Conservation (phyloP, 2,888 invertebrate genomes). For the Marasmarcha lunaedactyla region DNA sequence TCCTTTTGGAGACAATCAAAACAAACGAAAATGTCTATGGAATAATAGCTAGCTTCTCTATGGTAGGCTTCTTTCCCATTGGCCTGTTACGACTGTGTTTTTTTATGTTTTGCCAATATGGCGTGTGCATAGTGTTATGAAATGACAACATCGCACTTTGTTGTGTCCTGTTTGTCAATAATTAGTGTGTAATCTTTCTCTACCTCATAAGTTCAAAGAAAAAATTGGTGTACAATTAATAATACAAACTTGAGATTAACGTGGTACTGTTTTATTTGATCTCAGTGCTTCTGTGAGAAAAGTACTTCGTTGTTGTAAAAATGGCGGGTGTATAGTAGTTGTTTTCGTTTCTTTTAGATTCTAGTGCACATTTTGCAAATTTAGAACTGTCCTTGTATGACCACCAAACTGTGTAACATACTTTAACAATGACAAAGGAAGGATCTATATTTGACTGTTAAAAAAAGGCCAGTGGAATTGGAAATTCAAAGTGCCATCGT, state of each 20-base stretch:
- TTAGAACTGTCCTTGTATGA: too few relatives aligned
- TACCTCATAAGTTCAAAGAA: slow-evolving; percentile 55
- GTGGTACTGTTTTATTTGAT: slow-evolving; percentile 11
- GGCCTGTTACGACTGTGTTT: slow-evolving; percentile 18
- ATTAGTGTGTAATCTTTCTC: slow-evolving; percentile 34
- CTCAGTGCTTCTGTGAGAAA: slow-evolving; percentile 42
- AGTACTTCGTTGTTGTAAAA: slow-evolving; percentile 60
- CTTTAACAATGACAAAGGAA: too few relatives aligned
- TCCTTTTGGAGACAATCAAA: too few relatives aligned
- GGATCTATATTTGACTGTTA: slow-evolving; percentile 12
- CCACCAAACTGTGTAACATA: too few relatives aligned
- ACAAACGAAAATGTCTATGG: too few relatives aligned
- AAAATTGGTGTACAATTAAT: slow-evolving; percentile 20
- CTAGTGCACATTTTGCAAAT: too few relatives aligned
- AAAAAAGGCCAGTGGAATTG: too few relatives aligned
- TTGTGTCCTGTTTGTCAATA: slow-evolving; percentile 56
- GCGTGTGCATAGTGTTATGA: slow-evolving; percentile 63
- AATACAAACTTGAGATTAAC: slow-evolving; percentile 11
- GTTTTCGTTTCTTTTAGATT: slow-evolving; percentile 55
- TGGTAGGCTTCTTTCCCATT: slow-evolving; percentile 18
- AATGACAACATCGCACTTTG: slow-evolving; percentile 71
- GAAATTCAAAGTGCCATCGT: slow-evolving; percentile 16
- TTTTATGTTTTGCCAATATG: slow-evolving; percentile 58
- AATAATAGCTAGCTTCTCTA: too few relatives aligned
- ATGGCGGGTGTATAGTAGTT: slow-evolving; percentile 71